Evolutionary conservation across 2,113 vertebrate genomes (phyloP).

Genomic region (Salminus brasiliensis): DNA sequence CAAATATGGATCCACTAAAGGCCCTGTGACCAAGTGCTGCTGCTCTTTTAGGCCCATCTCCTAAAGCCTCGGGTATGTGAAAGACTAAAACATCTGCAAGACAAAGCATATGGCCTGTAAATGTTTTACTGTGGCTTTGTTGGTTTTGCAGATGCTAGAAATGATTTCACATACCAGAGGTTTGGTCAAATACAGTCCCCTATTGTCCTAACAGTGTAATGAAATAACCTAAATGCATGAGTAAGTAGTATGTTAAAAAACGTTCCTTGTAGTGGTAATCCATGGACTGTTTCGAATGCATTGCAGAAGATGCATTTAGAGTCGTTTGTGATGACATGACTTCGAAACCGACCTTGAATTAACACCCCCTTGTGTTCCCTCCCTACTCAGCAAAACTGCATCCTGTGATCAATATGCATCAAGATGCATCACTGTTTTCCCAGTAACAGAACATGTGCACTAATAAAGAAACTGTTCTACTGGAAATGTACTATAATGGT

Average conservation of each 20-base stretch:
- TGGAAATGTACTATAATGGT: not conserved
- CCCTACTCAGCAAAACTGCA: slow-evolving; percentile 33
- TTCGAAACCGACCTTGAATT: slow-evolving; percentile 41
- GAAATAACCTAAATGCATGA: slow-evolving; percentile 38
- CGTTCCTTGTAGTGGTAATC: slow-evolving; percentile 4
- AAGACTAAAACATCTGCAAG: slow-evolving; percentile 24
- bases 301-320: slow-evolving; percentile 35
- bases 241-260: slow-evolving; percentile 7
- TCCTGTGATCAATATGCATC: slow-evolving; percentile 30
- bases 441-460: slow-evolving; percentile 13
- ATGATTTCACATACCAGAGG: slow-evolving; percentile 24
- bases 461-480: slow-evolving; percentile 19
- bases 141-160: slow-evolving; percentile 24
- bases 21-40: slow-evolving; percentile 52
- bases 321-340: slow-evolving; percentile 20
- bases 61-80: slow-evolving; percentile 39
- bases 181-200: slow-evolving; percentile 6
- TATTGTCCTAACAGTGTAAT: slow-evolving; percentile 34
- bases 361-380: slow-evolving; percentile 24
- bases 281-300: slow-evolving; percentile 24
- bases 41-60: slow-evolving; percentile 35
- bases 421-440: slow-evolving; percentile 20
- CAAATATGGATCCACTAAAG: not conserved
- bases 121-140: no score
- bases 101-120: not conserved